Evolutionary conservation across 1,140 invertebrate species (phyloP).

Genomic region (Hermetia illucens): DNA sequence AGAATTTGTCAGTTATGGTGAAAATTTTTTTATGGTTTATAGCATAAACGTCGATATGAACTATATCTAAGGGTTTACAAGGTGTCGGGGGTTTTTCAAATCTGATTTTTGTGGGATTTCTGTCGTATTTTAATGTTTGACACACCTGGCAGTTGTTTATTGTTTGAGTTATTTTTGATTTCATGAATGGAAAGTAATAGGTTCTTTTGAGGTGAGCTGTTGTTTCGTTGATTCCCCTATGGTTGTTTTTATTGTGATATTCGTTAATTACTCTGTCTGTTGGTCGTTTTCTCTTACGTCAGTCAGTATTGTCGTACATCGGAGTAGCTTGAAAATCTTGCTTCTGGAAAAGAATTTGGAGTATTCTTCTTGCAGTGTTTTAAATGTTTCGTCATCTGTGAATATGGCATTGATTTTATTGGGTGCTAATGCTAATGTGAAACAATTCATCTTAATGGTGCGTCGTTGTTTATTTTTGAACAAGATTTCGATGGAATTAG

Average conservation of each 20-base stretch:
- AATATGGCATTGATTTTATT: slow-evolving; percentile 9
- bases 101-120: slow-evolving; percentile 13
- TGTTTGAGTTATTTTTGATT: slow-evolving; percentile 11
- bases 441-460: too few species aligned
- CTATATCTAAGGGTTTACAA: slow-evolving; percentile 14
- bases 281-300: slow-evolving; percentile 15
- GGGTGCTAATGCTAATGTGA: slow-evolving; percentile 4
- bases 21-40: slow-evolving; percentile 10
- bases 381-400: slow-evolving; percentile 9
- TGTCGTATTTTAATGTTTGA: slow-evolving; percentile 15
- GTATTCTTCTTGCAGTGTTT: slow-evolving; percentile 5
- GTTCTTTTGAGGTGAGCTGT: slow-evolving; percentile 18
- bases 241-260: slow-evolving; percentile 22
- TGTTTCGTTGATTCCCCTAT: slow-evolving; percentile 25
- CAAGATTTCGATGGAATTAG: slow-evolving; percentile 7
- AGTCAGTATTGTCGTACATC: slow-evolving; percentile 12
- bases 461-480: slow-evolving; percentile 9
- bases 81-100: slow-evolving; percentile 12
- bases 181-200: slow-evolving; percentile 27
- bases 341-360: slow-evolving; percentile 11
- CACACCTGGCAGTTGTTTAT: slow-evolving; percentile 17
- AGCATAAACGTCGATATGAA: slow-evolving; percentile 13
- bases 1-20: slow-evolving; percentile 16
- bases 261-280: slow-evolving; percentile 16
- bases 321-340: slow-evolving; percentile 14